A percentile compares a stretch with the other conserved stretches of the same genome.
phyloP scores from a whole-genome alignment of 2,113 vertebrate genomes.

The Fukomys damarensis region DNA sequence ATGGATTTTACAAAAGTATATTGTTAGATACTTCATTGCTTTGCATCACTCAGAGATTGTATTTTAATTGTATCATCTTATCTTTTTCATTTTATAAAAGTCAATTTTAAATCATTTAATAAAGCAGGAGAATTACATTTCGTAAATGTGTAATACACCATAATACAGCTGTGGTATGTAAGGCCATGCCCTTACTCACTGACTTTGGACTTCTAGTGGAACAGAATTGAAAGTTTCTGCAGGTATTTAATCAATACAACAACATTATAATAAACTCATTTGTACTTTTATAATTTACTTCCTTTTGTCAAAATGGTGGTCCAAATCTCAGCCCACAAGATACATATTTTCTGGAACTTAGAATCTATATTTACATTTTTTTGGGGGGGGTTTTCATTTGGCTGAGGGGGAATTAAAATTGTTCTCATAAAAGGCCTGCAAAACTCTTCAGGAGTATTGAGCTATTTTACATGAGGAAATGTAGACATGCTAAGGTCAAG shows the following conservation, averaged over 20 bases:
- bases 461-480: conserved; percentile 48
- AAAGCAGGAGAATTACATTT: neutral
- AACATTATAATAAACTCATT: neutral
- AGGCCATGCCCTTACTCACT: neutral
- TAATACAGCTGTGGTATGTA: neutral
- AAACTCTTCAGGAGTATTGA: conserved; percentile 61
- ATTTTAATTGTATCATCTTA: neutral
- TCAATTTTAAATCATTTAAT: neutral
- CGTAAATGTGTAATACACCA: neutral
- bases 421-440: conserved; percentile 22
- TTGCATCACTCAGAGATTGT: neutral
- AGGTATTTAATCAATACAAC: neutral
- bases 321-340: neutral
- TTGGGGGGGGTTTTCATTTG: conserved; percentile 23
- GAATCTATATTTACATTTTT: neutral
- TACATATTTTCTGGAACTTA: neutral
- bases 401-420: neutral
- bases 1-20: neutral
- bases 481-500: conserved; percentile 16
- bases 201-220: neutral
- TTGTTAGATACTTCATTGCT: neutral
- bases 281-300: neutral
- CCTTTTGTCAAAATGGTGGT: neutral
- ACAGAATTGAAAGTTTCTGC: neutral
- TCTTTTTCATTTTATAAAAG: neutral